Conservation (phyloP, 1,140 invertebrate genomes). For the Anoplolepis gracilipes region DNA sequence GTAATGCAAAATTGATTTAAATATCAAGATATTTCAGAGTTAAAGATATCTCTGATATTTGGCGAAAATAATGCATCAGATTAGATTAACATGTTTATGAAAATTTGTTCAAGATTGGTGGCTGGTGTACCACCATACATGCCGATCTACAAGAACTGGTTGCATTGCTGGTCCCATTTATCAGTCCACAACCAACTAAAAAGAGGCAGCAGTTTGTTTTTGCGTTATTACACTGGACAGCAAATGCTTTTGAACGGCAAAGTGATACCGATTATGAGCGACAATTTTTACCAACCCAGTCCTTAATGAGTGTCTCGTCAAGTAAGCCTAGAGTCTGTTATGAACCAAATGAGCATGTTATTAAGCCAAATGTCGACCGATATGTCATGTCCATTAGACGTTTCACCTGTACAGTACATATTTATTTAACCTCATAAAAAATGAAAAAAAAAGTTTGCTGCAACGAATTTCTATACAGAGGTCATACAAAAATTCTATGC, state of each 20-base stretch:
- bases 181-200: conserved; percentile 91
- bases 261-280: conserved; percentile 68
- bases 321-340: conserved; percentile 25
- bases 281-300: conserved; percentile 59
- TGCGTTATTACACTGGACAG: conserved; percentile 92
- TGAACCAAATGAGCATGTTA: conserved; percentile 29
- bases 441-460: neutral
- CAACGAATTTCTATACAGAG: conserved; percentile 33
- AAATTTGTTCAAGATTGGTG: conserved; percentile 86
- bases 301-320: conserved; percentile 38
- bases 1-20: neutral
- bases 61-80: neutral
- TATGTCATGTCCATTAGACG: neutral
- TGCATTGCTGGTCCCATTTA: conserved; percentile 92
- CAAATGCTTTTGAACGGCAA: conserved; percentile 81
- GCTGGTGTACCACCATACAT: conserved; percentile 93
- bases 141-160: conserved; percentile 92
- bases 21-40: neutral
- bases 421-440: neutral
- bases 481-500: neutral
- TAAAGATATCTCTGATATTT: conserved; percentile 17
- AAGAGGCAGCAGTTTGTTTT: conserved; percentile 93
- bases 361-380: conserved; percentile 27
- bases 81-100: neutral
- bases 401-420: conserved; percentile 36